Base-by-base conservation (phyloP, 2,888 invertebrate genomes). In the Antitype chi region DNA sequence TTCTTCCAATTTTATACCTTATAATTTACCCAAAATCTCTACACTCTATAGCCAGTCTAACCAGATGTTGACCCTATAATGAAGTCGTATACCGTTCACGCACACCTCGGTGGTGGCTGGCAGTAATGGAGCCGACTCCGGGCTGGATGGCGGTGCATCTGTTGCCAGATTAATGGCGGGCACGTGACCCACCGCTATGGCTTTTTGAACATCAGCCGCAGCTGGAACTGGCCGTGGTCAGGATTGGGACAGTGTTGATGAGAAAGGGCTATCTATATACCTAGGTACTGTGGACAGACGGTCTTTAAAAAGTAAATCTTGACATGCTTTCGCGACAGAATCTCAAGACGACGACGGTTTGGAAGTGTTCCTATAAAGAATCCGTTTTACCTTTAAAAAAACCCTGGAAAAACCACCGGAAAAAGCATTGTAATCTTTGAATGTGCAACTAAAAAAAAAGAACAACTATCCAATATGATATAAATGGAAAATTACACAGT, bases 161-260 rank as follows among this genome's bases (percentile, higher is more conserved):
- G 94, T 88, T 87, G 89, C 90, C 89, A 91, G 92, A 94, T 90
- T 94, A 91, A 94, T 94, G 90, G 90, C 81, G 52, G 32, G 78
- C 67, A 90, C 93, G 92, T 92, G 94, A 90, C 90, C 85, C 76
- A 78, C 74, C 76, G 79, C 76, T 86, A 86, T 86, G 87, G 87
- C 79, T 87, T 88, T 89, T 89, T 85, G 89, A 89, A 88, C 88
- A 87, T 83, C 80, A 78, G 60, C 73, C 84, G 43, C 89, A 82
- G 73, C 77, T 85, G 88, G 55, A 64, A 47, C 67, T 59, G 13
- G 20, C n/a, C 49, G 70, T 52, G 62, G 63, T 53, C 77, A 67
- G 63, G 32, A 57, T 15, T 28, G 38, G 78, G 60, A 52, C 32
- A 57, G 47, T 72, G 43, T 81, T 60, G 28, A 25, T 15, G 20